Evolutionary conservation across 2,888 invertebrate species (phyloP).

Genomic region (Monochamus alternatus): DNA sequence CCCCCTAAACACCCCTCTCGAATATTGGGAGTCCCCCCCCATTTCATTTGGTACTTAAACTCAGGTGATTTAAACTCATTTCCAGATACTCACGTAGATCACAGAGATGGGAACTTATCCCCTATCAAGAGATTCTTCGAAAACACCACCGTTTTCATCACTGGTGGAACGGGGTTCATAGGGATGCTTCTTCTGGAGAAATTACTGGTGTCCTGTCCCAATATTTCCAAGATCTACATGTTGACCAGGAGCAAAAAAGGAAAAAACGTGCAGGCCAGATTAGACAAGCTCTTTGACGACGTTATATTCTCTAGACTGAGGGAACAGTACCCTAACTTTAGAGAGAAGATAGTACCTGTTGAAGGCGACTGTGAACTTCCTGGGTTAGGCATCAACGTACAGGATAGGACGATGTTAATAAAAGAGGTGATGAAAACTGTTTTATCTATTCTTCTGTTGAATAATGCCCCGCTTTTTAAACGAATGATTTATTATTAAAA

Average conservation of each 20-base stretch:
- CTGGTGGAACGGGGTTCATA: background rate
- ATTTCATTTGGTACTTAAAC: too few relatives aligned
- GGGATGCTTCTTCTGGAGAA: background rate
- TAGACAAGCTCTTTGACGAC: background rate
- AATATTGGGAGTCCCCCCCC: too few relatives aligned
- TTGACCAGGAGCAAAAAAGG: background rate
- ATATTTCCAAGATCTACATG: background rate
- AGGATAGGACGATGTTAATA: background rate
- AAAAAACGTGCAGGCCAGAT: background rate
- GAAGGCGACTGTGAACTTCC: background rate
- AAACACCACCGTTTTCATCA: background rate
- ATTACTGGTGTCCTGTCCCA: background rate
- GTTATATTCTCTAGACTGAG: background rate
- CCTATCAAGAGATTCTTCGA: background rate
- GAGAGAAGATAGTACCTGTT: background rate
- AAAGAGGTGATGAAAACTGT: background rate
- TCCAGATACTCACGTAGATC: too few relatives aligned
- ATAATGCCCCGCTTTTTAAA: too few relatives aligned
- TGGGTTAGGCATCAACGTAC: background rate
- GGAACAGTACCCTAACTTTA: background rate
- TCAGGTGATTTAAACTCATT: too few relatives aligned
- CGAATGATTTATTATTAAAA: too few relatives aligned
- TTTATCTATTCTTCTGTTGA: too few relatives aligned
- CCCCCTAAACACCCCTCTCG: too few relatives aligned
- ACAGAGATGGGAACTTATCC: too few relatives aligned